phyloP scores from a whole-genome alignment of 2,113 vertebrate species.

The Prietella phreatophila region DNA sequence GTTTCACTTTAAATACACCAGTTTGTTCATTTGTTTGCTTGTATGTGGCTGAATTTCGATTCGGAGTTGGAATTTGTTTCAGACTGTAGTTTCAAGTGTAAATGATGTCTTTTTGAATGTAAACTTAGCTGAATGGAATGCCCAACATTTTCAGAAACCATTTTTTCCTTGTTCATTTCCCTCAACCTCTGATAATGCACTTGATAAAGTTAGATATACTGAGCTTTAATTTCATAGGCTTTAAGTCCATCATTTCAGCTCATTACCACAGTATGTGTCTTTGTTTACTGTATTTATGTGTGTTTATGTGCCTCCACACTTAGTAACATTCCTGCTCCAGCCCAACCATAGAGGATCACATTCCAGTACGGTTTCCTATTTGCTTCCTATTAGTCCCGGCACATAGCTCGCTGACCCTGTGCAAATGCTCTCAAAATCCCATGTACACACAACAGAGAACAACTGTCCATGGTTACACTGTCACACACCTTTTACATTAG shows the following conservation, averaged over 20 bases:
- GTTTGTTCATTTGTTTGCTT: slow-evolving; percentile 66
- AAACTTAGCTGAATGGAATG: not conserved
- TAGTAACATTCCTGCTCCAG: slow-evolving; percentile 5
- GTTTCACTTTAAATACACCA: not conserved
- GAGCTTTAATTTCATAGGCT: not conserved
- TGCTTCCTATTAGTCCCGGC: slow-evolving; percentile 83
- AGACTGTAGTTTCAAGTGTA: no score
- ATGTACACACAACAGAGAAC: slow-evolving; percentile 57
- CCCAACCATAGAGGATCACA: slow-evolving; percentile 52
- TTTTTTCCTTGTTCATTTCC: not conserved
- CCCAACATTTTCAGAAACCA: not conserved
- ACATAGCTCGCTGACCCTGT: slow-evolving; percentile 80
- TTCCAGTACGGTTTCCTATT: slow-evolving; percentile 65
- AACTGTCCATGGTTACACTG: slow-evolving; percentile 5
- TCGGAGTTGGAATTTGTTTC: not conserved
- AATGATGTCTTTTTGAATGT: not conserved
- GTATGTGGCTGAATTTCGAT: slow-evolving; percentile 63
- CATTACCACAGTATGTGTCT: not conserved
- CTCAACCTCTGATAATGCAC: not conserved
- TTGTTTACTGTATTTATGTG: not conserved
- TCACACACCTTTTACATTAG: slow-evolving; percentile 29
- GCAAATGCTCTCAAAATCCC: slow-evolving; percentile 73
- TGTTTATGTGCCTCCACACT: not conserved
- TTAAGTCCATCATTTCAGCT: not conserved
- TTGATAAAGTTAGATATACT: not conserved